These are phyloP conservation scores for Stenolophus ochropezus DNA, from an alignment of 2,888 invertebrate species.

Conservation along the genomic window DNA sequence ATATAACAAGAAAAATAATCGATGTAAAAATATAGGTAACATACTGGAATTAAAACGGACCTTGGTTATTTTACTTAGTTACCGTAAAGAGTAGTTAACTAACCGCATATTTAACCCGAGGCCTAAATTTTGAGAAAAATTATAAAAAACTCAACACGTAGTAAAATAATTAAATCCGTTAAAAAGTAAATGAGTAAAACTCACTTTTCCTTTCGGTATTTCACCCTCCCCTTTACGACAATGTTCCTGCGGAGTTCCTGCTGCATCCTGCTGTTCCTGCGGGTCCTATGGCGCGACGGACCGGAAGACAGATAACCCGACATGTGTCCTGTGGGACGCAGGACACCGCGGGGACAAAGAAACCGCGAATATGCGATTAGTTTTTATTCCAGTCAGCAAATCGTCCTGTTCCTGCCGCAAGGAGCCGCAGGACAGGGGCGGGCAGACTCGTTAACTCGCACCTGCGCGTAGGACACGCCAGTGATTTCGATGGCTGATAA, in stretches of 20 bases:
- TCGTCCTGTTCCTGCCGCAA: constrained; percentile 28
- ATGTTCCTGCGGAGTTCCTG: not conserved
- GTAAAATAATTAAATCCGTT: too few species aligned
- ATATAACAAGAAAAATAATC: too few species aligned
- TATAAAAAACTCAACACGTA: too few species aligned
- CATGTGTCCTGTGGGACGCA: not conserved
- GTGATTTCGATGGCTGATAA: constrained; percentile 23
- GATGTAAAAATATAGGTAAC: too few species aligned
- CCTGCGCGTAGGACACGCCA: not conserved
- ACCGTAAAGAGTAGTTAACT: too few species aligned
- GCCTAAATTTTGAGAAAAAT: too few species aligned
- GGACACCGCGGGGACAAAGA: constrained; percentile 39
- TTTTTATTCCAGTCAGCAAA: constrained; percentile 57
- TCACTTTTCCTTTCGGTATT: too few species aligned
- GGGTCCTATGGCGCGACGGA: constrained; percentile 8
- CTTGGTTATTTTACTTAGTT: too few species aligned
- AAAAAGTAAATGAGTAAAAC: too few species aligned
- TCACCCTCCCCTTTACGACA: not conserved
- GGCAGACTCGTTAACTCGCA: constrained; percentile 31
- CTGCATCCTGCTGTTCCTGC: not conserved
- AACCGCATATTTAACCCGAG: too few species aligned
- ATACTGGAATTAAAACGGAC: too few species aligned
- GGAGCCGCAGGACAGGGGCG: not conserved
- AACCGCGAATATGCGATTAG: constrained; percentile 57
- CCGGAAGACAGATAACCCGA: constrained; percentile 46